Conservation (phyloP, 2,113 vertebrate genomes). For the Mus pahari region DNA sequence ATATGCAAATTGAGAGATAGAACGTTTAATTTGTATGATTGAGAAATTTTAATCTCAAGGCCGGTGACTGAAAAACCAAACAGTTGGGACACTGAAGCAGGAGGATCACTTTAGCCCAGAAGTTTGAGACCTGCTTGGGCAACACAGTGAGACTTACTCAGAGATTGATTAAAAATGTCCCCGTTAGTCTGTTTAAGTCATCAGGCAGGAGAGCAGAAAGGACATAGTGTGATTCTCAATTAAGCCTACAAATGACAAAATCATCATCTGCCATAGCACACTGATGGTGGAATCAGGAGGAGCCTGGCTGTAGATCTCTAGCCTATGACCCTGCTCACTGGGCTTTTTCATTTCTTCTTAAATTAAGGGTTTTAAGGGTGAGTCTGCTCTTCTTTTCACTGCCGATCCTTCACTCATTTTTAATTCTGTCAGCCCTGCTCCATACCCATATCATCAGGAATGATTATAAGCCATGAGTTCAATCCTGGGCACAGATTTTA, state of each 20-base stretch:
- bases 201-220: neutral
- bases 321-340: neutral
- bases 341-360: neutral
- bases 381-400: neutral
- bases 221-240: constrained; percentile 16
- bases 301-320: neutral
- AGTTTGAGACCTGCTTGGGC: neutral
- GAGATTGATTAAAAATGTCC: neutral
- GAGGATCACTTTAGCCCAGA: neutral
- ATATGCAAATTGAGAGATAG: neutral
- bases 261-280: neutral
- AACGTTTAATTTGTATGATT: neutral
- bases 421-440: neutral
- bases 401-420: neutral
- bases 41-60: neutral
- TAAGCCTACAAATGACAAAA: neutral
- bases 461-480: neutral
- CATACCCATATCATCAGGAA: neutral
- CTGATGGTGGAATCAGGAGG: neutral
- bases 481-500: neutral
- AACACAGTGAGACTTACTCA: neutral
- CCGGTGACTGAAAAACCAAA: neutral
- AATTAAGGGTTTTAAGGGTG: neutral
- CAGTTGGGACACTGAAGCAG: neutral
- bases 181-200: neutral